A percentile compares a stretch with the other conserved stretches of the same genome.
These are phyloP conservation scores for Mesorhabditis spiculigera DNA, from an alignment of 2,888 invertebrate genomes.

Conservation along the genomic window DNA sequence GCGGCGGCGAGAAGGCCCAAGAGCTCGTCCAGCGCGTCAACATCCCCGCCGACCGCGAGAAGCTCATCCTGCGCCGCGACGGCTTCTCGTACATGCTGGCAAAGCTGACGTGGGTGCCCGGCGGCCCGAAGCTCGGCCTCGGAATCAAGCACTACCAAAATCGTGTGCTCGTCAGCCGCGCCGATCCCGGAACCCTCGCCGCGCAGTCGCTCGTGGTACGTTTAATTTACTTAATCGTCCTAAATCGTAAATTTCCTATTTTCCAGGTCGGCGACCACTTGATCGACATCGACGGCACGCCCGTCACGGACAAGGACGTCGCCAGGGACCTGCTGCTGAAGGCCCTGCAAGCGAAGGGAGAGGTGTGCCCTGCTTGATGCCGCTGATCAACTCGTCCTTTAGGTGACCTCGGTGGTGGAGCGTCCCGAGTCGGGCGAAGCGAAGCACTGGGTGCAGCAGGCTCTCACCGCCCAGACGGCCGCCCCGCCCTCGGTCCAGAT, in stretches of 20 bases:
- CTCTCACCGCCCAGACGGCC: neutral
- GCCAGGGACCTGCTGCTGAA: conserved; percentile 26
- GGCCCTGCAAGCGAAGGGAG: conserved; percentile 27
- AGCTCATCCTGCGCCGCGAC: conserved; percentile 44
- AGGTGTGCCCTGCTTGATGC: conserved; percentile 6
- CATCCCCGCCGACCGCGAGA: conserved; percentile 45
- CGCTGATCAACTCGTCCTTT: neutral
- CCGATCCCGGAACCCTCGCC: conserved; percentile 38
- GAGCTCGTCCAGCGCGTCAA: conserved; percentile 39
- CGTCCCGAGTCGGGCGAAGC: conserved; percentile 35
- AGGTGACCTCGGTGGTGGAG: conserved; percentile 29
- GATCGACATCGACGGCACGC: conserved; percentile 26
- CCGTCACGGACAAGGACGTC: conserved; percentile 31
- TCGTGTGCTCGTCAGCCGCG: conserved; percentile 45
- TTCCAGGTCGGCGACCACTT: conserved; percentile 24
- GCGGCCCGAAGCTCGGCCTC: conserved; percentile 46
- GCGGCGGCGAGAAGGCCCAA: conserved; percentile 23
- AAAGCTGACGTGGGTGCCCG: conserved; percentile 32
- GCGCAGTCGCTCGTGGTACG: conserved; percentile 21
- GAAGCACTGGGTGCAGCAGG: conserved; percentile 24
- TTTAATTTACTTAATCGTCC: neutral
- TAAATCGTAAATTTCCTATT: no score
- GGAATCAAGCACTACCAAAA: conserved; percentile 51
- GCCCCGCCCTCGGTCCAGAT: conserved; percentile 35
- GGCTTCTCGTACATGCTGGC: conserved; percentile 37